phyloP scores from a whole-genome alignment of 2,113 vertebrate genomes.

The Astatoreochromis straeleni region DNA sequence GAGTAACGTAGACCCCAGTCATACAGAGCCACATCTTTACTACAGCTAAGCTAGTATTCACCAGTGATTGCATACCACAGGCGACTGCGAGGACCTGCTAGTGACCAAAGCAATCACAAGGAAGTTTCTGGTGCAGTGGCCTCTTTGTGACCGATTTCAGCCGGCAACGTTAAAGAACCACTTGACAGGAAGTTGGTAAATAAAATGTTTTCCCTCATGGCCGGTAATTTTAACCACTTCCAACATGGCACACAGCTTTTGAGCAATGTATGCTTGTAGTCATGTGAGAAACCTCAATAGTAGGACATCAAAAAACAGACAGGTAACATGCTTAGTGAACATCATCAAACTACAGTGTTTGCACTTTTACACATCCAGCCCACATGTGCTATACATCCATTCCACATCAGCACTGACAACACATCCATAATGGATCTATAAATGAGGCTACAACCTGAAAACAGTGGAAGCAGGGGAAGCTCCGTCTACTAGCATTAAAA shows the following conservation, averaged over 20 bases:
- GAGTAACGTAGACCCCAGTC: background rate
- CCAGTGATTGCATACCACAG: background rate
- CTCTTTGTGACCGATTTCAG: background rate
- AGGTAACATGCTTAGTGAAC: background rate
- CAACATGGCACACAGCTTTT: background rate
- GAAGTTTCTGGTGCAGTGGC: background rate
- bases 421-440: background rate
- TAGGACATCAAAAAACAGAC: background rate
- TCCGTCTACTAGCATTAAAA: background rate
- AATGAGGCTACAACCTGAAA: background rate
- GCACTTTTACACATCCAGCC: background rate
- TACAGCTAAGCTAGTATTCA: background rate
- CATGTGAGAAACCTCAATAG: background rate
- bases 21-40: background rate
- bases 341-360: background rate
- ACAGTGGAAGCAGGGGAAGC: background rate
- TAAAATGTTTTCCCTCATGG: fast-evolving
- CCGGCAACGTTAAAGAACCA: background rate
- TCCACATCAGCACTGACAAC: background rate
- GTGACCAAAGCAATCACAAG: background rate
- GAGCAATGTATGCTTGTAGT: background rate
- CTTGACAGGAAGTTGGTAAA: background rate
- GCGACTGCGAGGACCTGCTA: background rate
- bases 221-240: fast-evolving
- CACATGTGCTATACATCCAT: background rate